Conservation (phyloP, 1,140 invertebrate species). For the Hyles euphorbiae region DNA sequence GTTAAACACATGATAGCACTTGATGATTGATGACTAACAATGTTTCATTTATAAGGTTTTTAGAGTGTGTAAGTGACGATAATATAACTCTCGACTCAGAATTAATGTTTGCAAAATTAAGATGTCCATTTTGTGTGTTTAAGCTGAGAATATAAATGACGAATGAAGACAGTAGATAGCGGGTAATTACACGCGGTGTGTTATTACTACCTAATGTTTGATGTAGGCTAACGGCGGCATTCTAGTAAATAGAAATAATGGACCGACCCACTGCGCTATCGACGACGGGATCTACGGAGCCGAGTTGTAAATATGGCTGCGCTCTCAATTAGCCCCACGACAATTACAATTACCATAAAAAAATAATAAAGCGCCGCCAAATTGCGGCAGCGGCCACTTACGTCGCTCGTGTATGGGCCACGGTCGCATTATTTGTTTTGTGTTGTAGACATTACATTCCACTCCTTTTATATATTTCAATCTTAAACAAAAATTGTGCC, state of each 20-base stretch:
- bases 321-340: slow-evolving; percentile 47
- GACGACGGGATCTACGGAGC: slow-evolving; percentile 29
- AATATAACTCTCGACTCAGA: no score
- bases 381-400: slow-evolving; percentile 31
- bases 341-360: slow-evolving; percentile 61
- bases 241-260: slow-evolving; percentile 44
- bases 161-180: slow-evolving; percentile 7
- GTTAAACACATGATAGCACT: no score
- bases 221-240: slow-evolving; percentile 20
- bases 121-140: no score
- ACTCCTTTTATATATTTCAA: slow-evolving; percentile 8
- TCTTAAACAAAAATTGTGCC: slow-evolving; percentile 2
- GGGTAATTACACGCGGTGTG: slow-evolving; percentile 12
- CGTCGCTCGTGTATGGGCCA: slow-evolving; percentile 8
- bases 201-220: slow-evolving; percentile 13
- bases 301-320: slow-evolving; percentile 46
- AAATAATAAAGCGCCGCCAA: slow-evolving; percentile 53
- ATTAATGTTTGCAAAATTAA: no score
- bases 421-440: slow-evolving; percentile 22
- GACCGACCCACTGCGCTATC: slow-evolving; percentile 27
- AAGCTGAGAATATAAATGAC: slow-evolving; percentile 4
- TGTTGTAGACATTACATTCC: slow-evolving; percentile 11
- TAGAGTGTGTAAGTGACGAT: no score
- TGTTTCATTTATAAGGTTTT: no score
- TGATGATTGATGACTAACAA: no score